phyloP scores from a whole-genome alignment of 2,113 vertebrate species.

The Choloepus hoffmanni region DNA sequence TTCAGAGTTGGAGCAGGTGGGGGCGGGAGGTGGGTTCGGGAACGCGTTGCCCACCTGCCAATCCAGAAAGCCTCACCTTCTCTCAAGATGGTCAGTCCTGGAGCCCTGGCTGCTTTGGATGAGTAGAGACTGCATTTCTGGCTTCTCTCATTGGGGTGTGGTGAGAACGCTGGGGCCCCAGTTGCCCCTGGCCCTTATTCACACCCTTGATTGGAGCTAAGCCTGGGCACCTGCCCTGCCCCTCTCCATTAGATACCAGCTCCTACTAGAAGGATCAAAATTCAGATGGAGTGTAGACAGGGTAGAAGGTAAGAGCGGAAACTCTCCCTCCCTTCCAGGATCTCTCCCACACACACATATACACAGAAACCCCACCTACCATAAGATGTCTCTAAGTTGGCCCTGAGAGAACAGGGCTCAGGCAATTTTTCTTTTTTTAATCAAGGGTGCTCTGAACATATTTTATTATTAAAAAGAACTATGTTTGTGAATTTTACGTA shows the following conservation, averaged over 20 bases:
- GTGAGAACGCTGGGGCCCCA: neutral
- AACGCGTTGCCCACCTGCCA: neutral
- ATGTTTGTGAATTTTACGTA: conserved; percentile 90
- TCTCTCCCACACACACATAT: conserved; percentile 72
- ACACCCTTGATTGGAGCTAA: neutral
- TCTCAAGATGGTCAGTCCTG: neutral
- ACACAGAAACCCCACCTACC: conserved; percentile 69
- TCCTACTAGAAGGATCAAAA: conserved; percentile 60
- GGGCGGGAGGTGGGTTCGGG: neutral
- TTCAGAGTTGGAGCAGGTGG: no score
- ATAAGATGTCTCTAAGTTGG: conserved; percentile 77
- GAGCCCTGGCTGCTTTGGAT: neutral
- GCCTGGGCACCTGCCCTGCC: neutral
- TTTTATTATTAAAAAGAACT: conserved; percentile 89
- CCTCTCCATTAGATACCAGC: neutral
- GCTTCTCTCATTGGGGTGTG: neutral
- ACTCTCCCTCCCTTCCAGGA: conserved; percentile 15
- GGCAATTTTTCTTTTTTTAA: conserved; percentile 85
- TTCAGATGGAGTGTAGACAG: neutral
- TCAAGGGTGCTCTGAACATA: conserved; percentile 92
- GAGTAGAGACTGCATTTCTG: neutral
- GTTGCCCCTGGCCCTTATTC: neutral
- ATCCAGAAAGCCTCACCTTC: neutral
- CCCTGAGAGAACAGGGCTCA: conserved; percentile 82
- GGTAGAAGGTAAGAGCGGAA: conserved; percentile 25